Evolutionary conservation across 2,888 invertebrate genomes (phyloP).

Genomic region (Entomobrya multifasciata): DNA sequence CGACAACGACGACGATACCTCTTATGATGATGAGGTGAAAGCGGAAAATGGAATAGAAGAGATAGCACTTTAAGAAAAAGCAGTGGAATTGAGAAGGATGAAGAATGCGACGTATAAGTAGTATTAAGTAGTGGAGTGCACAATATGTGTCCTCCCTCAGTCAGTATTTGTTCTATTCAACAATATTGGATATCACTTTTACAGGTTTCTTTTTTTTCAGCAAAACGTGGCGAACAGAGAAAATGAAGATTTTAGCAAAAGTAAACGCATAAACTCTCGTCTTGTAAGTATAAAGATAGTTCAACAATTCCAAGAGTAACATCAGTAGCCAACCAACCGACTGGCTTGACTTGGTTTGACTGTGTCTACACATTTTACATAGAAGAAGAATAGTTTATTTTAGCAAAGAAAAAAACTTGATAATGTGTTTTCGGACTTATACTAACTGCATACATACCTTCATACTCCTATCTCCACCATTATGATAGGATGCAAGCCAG

Average conservation of each 20-base stretch:
- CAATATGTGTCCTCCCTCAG: background rate
- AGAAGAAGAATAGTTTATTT: background rate
- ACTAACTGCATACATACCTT: background rate
- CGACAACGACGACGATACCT: background rate
- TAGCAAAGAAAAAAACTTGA: background rate
- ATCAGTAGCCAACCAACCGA: slow-evolving; percentile 12
- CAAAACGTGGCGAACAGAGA: slow-evolving; percentile 16
- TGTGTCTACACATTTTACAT: background rate
- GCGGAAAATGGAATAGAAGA: background rate
- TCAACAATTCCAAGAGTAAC: slow-evolving; percentile 26
- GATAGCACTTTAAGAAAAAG: slow-evolving; percentile 24
- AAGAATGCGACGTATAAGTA: background rate
- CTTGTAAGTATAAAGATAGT: slow-evolving; percentile 53
- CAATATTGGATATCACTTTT: slow-evolving; percentile 45
- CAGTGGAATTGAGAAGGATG: slow-evolving; percentile 1
- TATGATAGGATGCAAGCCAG: slow-evolving; percentile 8
- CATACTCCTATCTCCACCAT: background rate
- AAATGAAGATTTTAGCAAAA: slow-evolving; percentile 58
- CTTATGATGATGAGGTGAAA: slow-evolving; percentile 19
- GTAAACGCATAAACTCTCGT: too few relatives aligned
- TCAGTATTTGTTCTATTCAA: slow-evolving; percentile 10
- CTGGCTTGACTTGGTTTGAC: slow-evolving; percentile 8
- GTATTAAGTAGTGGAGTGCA: background rate
- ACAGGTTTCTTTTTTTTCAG: background rate
- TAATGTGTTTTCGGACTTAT: background rate